These are phyloP conservation scores for Slavum lentiscoides DNA, from an alignment of 2,888 invertebrate species.

Conservation along the genomic window DNA sequence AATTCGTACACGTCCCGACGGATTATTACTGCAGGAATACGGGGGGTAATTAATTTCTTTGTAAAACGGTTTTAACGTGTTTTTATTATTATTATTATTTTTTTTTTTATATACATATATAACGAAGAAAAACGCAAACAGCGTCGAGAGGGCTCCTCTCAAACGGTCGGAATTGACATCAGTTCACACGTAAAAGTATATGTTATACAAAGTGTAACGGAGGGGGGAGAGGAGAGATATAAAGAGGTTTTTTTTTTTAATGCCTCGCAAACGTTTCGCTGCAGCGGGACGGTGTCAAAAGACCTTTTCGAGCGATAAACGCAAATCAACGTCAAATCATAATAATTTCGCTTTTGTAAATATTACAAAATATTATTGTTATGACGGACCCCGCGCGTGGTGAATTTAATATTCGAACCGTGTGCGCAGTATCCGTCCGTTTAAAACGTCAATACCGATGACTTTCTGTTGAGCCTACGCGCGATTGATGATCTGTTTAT, in stretches of 20 bases:
- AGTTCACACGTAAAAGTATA: conserved; percentile 22
- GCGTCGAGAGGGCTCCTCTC: conserved; percentile 15
- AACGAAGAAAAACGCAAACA: conserved; percentile 5
- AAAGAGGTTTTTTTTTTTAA: conserved; percentile 20
- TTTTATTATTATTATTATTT: neutral
- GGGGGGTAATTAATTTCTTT: neutral
- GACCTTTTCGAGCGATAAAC: conserved; percentile 26
- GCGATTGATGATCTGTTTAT: neutral
- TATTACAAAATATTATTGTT: neutral
- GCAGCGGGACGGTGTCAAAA: conserved; percentile 37
- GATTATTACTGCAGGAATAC: neutral
- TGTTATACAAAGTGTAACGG: neutral
- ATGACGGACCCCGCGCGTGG: too few species aligned
- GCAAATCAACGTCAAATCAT: conserved; percentile 19
- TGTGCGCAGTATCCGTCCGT: neutral
- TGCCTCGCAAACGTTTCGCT: conserved; percentile 15
- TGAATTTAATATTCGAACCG: neutral
- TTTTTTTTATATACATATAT: too few species aligned
- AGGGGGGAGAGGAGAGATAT: neutral
- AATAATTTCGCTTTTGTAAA: neutral
- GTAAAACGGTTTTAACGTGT: conserved; percentile 12
- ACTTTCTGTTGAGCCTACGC: neutral
- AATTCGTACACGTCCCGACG: neutral
- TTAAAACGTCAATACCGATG: neutral
- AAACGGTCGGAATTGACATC: conserved; percentile 32